A percentile compares a stretch with the other conserved stretches of the same genome.
Evolutionary conservation across 2,888 invertebrate species (phyloP).

Genomic region (Zhengitettix transpicula): DNA sequence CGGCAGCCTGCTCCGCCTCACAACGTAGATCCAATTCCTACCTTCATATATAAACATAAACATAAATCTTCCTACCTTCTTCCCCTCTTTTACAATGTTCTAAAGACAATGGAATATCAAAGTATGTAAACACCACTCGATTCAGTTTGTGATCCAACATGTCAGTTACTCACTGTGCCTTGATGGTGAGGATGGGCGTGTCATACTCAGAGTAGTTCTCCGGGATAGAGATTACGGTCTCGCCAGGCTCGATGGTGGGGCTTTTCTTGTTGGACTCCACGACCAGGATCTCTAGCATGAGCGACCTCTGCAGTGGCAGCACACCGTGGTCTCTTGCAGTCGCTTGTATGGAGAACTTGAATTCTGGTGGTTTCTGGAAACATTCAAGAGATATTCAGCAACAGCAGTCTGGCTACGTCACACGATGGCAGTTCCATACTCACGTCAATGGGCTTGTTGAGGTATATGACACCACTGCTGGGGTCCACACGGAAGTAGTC

Average conservation of each 20-base stretch:
- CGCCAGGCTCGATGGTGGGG: constrained; percentile 26
- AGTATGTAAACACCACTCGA: no score
- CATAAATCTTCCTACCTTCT: no score
- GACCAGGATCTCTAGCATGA: constrained; percentile 66
- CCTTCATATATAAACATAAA: no score
- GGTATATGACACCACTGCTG: constrained; percentile 67
- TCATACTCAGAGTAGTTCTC: constrained; percentile 6
- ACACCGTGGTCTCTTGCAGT: constrained; percentile 60
- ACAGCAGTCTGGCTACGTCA: no score
- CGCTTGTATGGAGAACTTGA: constrained; percentile 46
- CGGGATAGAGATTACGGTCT: neutral
- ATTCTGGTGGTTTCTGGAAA: constrained; percentile 3
- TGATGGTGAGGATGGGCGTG: constrained; percentile 49
- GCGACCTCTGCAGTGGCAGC: constrained; percentile 45
- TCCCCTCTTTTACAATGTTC: no score
- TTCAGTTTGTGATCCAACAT: neutral
- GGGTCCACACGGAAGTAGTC: constrained; percentile 67
- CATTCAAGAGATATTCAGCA: constrained; percentile 1
- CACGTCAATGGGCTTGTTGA: constrained; percentile 47
- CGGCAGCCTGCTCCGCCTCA: no score
- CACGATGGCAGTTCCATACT: constrained; percentile 26
- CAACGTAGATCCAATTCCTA: no score
- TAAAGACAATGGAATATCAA: no score
- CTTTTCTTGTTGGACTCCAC: constrained; percentile 78
- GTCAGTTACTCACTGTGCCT: constrained; percentile 42